Evolutionary conservation across 2,888 invertebrate genomes (phyloP).

Genomic region (Ommatoiulus sabulosus): DNA sequence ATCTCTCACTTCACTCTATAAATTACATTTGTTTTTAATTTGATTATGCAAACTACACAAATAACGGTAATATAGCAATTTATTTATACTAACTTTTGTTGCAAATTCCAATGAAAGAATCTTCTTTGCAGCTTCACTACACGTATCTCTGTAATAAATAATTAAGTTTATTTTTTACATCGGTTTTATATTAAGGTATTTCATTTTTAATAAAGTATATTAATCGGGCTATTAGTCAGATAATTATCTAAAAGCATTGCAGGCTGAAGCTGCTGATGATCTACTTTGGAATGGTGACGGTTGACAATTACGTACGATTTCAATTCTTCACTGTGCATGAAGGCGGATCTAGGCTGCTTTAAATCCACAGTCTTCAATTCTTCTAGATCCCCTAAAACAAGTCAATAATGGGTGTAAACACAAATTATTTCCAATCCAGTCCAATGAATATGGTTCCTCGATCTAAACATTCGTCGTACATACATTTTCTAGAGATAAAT

Average conservation of each 20-base stretch:
- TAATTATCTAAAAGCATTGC: too few species aligned
- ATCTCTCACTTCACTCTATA: neutral
- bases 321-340: neutral
- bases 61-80: constrained; percentile 64
- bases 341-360: neutral
- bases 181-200: too few species aligned
- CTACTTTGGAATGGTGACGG: too few species aligned
- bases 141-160: neutral
- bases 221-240: too few species aligned
- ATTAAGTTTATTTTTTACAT: neutral
- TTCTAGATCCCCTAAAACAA: neutral
- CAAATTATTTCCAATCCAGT: too few species aligned
- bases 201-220: too few species aligned
- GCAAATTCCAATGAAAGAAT: constrained; percentile 79
- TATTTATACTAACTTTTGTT: constrained; percentile 71
- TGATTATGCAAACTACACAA: neutral
- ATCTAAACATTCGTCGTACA: neutral
- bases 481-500: constrained; percentile 30
- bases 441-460: neutral
- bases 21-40: neutral
- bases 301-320: neutral
- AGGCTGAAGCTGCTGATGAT: too few species aligned
- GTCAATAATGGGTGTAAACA: neutral
- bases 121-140: constrained; percentile 72
- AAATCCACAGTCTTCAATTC: neutral